These are phyloP conservation scores for Arenaria interpres DNA, from an alignment of 2,113 vertebrate species.

Conservation along the genomic window DNA sequence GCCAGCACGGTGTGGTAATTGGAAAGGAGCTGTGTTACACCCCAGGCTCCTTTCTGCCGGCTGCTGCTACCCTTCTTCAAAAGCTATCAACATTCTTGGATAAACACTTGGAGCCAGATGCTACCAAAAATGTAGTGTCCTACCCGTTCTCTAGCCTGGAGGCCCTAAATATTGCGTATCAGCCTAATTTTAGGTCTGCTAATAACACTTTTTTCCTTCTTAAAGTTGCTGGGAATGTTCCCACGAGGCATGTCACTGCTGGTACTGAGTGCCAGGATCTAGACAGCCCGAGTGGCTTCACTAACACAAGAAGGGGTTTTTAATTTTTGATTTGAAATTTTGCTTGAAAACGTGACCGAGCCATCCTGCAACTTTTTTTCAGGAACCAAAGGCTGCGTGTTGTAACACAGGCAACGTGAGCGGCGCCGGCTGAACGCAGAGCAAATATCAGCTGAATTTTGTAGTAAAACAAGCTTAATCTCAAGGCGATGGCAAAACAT, in stretches of 20 bases:
- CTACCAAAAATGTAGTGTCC: neutral
- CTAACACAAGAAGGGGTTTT: rapidly evolving
- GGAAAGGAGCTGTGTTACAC: neutral
- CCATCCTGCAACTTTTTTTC: neutral
- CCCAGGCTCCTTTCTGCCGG: neutral
- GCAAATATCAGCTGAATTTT: neutral
- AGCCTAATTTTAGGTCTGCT: neutral
- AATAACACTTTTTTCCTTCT: neutral
- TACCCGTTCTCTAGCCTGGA: neutral
- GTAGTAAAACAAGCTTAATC: neutral
- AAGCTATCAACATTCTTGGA: neutral
- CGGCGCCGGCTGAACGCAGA: neutral
- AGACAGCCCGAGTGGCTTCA: neutral
- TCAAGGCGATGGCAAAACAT: neutral
- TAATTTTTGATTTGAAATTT: neutral
- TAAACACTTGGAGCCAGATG: neutral
- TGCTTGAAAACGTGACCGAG: rapidly evolving
- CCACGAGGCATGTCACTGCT: rapidly evolving
- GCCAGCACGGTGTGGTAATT: neutral
- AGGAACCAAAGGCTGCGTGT: neutral
- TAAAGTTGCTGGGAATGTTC: neutral
- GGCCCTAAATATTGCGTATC: rapidly evolving
- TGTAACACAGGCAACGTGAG: neutral
- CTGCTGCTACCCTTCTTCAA: neutral
- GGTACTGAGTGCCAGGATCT: neutral